Conservation (phyloP, 2,113 vertebrate genomes). For the Climacteris rufus region DNA sequence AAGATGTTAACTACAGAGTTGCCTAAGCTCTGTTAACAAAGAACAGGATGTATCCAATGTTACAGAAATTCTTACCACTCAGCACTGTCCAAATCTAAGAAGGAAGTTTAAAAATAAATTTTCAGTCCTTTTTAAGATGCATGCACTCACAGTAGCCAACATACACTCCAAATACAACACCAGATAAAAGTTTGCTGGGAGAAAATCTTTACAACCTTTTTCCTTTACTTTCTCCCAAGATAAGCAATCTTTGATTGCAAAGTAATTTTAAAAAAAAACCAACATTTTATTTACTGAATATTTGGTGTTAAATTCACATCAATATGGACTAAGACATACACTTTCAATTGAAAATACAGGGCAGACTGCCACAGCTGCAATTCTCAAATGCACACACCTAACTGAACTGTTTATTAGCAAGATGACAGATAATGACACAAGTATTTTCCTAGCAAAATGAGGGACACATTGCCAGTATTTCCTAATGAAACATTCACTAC, state of each 20-base stretch:
- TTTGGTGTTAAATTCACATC: neutral
- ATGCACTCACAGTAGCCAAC: neutral
- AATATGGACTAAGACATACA: neutral
- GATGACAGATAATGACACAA: neutral
- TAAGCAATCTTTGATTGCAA: neutral
- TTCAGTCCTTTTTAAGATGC: neutral
- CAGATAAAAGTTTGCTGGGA: neutral
- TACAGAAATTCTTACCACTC: neutral
- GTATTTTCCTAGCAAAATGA: neutral
- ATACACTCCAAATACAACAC: neutral
- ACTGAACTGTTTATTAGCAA: neutral
- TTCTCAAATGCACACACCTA: neutral
- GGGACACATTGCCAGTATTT: neutral
- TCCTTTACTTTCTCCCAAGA: neutral
- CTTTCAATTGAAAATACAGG: neutral
- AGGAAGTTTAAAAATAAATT: neutral
- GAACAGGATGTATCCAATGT: neutral
- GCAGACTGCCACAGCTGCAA: neutral
- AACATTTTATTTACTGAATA: neutral
- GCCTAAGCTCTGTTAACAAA: constrained; percentile 1
- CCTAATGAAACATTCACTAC: neutral
- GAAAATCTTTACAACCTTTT: neutral
- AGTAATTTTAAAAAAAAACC: neutral
- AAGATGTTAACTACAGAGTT: constrained; percentile 34
- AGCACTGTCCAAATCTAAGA: neutral